phyloP scores from a whole-genome alignment of 2,888 invertebrate genomes.

The Drosophila niveifrons region DNA sequence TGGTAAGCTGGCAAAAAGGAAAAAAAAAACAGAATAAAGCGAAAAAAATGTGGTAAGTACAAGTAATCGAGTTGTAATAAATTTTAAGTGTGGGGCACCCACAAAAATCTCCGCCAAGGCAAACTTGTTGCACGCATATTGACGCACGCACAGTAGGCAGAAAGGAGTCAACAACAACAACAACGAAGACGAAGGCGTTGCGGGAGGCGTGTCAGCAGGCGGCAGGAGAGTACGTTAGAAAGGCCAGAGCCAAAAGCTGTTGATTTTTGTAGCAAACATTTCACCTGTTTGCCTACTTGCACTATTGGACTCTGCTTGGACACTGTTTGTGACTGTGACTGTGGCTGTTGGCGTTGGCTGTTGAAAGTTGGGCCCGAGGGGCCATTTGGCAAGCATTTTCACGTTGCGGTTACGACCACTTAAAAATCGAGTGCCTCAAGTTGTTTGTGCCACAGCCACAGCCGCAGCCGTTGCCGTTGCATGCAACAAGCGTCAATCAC shows the following conservation, averaged over 20 bases:
- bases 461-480: constrained; percentile 41
- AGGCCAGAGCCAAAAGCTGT: constrained; percentile 62
- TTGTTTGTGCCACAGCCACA: constrained; percentile 37
- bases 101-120: constrained; percentile 60
- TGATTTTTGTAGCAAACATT: constrained; percentile 78
- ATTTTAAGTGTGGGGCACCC: constrained; percentile 79
- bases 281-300: constrained; percentile 65
- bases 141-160: constrained; percentile 69
- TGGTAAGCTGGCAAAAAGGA: constrained; percentile 43
- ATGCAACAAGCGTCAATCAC: constrained; percentile 81
- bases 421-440: constrained; percentile 78
- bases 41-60: constrained; percentile 78
- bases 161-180: neutral
- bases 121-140: constrained; percentile 80
- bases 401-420: constrained; percentile 79
- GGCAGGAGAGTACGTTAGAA: constrained; percentile 57
- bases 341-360: constrained; percentile 42
- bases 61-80: constrained; percentile 82
- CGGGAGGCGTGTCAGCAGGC: constrained; percentile 1
- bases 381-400: constrained; percentile 62
- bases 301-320: constrained; percentile 9
- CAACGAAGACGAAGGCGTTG: too few species aligned
- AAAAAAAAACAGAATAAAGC: constrained; percentile 13
- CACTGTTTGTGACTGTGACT: constrained; percentile 5
- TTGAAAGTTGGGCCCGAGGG: constrained; percentile 68